Conservation (phyloP, 2,888 invertebrate species). For the Melangyna quadrimaculata region DNA sequence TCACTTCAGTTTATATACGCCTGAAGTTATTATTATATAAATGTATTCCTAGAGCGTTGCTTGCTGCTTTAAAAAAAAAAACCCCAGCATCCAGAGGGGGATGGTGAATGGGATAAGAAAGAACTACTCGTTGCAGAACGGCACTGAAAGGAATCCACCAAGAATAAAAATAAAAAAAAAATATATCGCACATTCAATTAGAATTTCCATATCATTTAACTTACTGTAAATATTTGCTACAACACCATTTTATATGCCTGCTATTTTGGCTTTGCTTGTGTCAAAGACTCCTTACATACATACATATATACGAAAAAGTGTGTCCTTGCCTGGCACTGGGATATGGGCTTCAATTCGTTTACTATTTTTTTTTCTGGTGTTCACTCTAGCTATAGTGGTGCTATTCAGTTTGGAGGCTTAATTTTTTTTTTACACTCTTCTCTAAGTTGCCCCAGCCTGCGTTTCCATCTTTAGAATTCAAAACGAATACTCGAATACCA, state of each 20-base stretch:
- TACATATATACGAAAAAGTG: too few species aligned
- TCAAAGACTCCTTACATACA: constrained; percentile 1
- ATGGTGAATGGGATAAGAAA: neutral
- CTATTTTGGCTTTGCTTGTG: constrained; percentile 4
- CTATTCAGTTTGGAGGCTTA: constrained; percentile 21
- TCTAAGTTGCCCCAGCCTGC: neutral
- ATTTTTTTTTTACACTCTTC: constrained; percentile 5
- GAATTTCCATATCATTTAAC: constrained; percentile 64
- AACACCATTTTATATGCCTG: constrained; percentile 25
- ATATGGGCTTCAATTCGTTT: constrained; percentile 33
- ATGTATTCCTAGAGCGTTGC: neutral
- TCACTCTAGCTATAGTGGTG: neutral
- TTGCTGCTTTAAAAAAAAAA: neutral
- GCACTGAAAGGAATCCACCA: constrained; percentile 21
- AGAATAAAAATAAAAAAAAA: constrained; percentile 20
- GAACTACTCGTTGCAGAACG: neutral
- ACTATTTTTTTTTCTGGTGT: constrained; percentile 15
- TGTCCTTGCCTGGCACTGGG: neutral
- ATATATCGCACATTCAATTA: constrained; percentile 56
- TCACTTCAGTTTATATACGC: constrained; percentile 19
- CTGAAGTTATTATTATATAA: neutral
- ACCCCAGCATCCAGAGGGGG: neutral
- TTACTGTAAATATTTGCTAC: constrained; percentile 48
- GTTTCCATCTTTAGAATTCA: constrained; percentile 26
- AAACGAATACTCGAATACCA: constrained; percentile 20